phyloP scores from a whole-genome alignment of 2,888 invertebrate species.

The Agonopterix heracliana region DNA sequence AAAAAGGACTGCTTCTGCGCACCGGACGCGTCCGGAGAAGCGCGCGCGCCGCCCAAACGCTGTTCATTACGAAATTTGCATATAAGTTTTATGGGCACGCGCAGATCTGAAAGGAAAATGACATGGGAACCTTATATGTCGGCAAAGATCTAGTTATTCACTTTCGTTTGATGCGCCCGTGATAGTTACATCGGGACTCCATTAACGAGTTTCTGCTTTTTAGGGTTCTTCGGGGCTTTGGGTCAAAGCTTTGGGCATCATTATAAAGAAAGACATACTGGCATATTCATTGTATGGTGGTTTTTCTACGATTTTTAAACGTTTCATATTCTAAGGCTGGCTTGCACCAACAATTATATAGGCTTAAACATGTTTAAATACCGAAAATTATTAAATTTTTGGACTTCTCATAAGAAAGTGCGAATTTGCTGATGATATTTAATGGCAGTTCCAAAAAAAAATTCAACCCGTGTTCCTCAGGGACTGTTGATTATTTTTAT shows the following conservation, averaged over 20 bases:
- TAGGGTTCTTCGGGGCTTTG: not conserved
- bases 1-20: slow-evolving; percentile 31
- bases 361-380: too few species aligned
- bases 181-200: slow-evolving; percentile 15
- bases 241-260: not conserved
- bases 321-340: too few species aligned
- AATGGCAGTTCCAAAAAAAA: too few species aligned
- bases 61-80: slow-evolving; percentile 48
- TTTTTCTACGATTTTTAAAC: too few species aligned
- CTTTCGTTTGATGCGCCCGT: slow-evolving; percentile 27
- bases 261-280: too few species aligned
- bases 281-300: too few species aligned
- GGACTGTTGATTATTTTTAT: too few species aligned
- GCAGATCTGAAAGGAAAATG: slow-evolving; percentile 27
- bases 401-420: too few species aligned
- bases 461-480: too few species aligned
- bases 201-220: slow-evolving; percentile 11
- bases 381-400: too few species aligned
- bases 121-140: slow-evolving; percentile 22
- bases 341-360: too few species aligned
- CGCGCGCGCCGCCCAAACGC: slow-evolving; percentile 38
- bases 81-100: slow-evolving; percentile 29
- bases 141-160: slow-evolving; percentile 20
- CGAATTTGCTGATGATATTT: too few species aligned
- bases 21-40: slow-evolving; percentile 9